These are phyloP conservation scores for Drosophila fuyamai DNA, from an alignment of 1,140 invertebrate genomes.

Conservation along the genomic window DNA sequence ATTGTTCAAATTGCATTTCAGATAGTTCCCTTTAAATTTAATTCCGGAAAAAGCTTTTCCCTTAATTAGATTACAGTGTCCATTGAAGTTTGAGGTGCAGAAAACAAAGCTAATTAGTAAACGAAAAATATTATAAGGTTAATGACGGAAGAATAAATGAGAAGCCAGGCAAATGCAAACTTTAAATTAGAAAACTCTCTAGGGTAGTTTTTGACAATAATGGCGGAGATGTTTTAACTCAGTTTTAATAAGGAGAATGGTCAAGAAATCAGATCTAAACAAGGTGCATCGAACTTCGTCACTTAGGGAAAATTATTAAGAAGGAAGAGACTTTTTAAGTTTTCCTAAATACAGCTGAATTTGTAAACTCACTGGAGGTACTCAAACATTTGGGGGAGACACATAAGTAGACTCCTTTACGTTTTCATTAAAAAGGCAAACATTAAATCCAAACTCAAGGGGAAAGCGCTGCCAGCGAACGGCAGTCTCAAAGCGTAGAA, in stretches of 20 bases:
- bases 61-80: constrained; percentile 2
- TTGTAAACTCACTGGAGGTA: background rate
- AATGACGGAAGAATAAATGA: constrained; percentile 5
- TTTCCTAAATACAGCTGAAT: constrained; percentile 6
- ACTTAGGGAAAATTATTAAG: background rate
- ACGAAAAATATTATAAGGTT: constrained; percentile 17
- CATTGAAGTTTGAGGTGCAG: background rate
- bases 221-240: background rate
- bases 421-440: constrained; percentile 62
- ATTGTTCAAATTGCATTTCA: constrained; percentile 1
- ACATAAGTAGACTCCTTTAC: constrained; percentile 41
- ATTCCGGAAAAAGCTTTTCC: background rate
- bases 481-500: constrained; percentile 41
- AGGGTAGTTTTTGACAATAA: constrained; percentile 19
- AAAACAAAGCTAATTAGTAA: constrained; percentile 16
- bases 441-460: constrained; percentile 49
- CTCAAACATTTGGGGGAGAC: constrained; percentile 32
- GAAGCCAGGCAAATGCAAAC: constrained; percentile 3
- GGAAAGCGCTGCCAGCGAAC: constrained; percentile 33
- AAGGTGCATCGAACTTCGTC: background rate
- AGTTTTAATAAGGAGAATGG: too few species aligned
- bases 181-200: constrained; percentile 40
- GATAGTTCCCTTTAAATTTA: constrained; percentile 22
- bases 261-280: background rate
- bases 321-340: background rate